phyloP scores from a whole-genome alignment of 92 coral and sea anemone species.

The Pocillopora grandis region DNA sequence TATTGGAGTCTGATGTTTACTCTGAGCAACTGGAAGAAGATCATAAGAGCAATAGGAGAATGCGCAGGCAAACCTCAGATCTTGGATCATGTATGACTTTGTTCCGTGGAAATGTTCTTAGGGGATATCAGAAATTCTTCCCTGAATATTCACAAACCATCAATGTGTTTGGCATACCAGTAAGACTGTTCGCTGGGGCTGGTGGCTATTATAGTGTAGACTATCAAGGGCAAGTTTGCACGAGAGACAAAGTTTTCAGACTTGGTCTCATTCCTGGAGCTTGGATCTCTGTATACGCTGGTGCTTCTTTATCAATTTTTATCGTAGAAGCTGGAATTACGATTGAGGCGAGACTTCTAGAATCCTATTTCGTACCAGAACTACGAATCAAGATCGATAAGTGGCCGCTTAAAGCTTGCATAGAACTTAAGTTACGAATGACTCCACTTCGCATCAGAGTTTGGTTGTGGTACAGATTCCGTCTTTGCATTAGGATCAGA shows the following conservation, averaged over 20 bases:
- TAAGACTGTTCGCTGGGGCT: slow-evolving; percentile 79
- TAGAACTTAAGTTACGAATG: slow-evolving; percentile 84
- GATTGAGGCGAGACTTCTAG: slow-evolving; percentile 81
- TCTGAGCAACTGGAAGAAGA: slow-evolving; percentile 73
- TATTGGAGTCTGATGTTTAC: slow-evolving; percentile 85
- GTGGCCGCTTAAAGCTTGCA: slow-evolving; percentile 94
- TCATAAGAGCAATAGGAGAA: slow-evolving; percentile 63
- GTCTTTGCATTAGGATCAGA: slow-evolving; percentile 67
- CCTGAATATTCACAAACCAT: slow-evolving; percentile 68
- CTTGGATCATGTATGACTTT: slow-evolving; percentile 61
- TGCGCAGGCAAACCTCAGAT: slow-evolving; percentile 54
- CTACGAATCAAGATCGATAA: slow-evolving; percentile 75
- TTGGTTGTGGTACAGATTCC: slow-evolving; percentile 89
- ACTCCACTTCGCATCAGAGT: slow-evolving; percentile 90
- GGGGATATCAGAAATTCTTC: slow-evolving; percentile 69
- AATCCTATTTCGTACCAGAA: slow-evolving; percentile 87
- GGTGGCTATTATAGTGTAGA: slow-evolving; percentile 85
- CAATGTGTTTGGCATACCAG: slow-evolving; percentile 83
- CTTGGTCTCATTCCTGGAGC: slow-evolving; percentile 61
- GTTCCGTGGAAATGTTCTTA: slow-evolving; percentile 46
- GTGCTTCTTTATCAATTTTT: slow-evolving; percentile 70
- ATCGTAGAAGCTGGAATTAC: slow-evolving; percentile 89
- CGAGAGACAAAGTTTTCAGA: slow-evolving; percentile 74
- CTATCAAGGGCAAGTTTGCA: slow-evolving; percentile 73
- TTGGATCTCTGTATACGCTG: slow-evolving; percentile 80